Conservation (phyloP, 2,113 vertebrate species). For the Urocolius indicus region DNA sequence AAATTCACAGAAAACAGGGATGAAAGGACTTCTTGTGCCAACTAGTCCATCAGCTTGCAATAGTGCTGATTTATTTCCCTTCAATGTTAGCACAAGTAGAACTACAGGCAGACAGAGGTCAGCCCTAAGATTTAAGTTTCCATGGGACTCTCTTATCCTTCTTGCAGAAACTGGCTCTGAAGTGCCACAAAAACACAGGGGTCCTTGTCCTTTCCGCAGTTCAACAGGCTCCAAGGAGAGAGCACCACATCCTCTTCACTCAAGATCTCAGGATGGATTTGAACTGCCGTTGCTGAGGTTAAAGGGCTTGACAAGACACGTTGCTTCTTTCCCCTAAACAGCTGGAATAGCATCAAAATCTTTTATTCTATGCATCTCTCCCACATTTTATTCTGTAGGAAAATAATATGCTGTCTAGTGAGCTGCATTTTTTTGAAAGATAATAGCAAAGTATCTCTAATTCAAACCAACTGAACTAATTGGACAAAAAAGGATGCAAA, state of each 20-base stretch:
- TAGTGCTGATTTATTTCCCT: constrained; percentile 19
- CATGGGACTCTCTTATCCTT: constrained; percentile 45
- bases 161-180: constrained; percentile 61
- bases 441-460: constrained; percentile 79
- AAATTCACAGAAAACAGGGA: constrained; percentile 28
- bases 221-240: constrained; percentile 53
- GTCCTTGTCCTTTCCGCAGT: constrained; percentile 52
- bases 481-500: constrained; percentile 78
- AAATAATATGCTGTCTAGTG: not conserved
- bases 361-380: not conserved
- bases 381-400: not conserved
- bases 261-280: constrained; percentile 55
- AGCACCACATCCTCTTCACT: constrained; percentile 39
- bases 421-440: constrained; percentile 45
- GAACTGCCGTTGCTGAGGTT: constrained; percentile 57
- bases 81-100: not conserved
- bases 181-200: constrained; percentile 41
- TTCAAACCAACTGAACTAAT: constrained; percentile 85
- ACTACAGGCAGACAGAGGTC: constrained; percentile 51
- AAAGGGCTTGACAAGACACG: constrained; percentile 37
- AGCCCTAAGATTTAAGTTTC: constrained; percentile 64
- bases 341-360: constrained; percentile 28
- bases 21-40: not conserved
- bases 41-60: constrained; percentile 26
- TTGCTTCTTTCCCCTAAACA: constrained; percentile 5